Evolutionary conservation across 2,888 invertebrate species (phyloP).

Genomic region (Lithophane leautieri): DNA sequence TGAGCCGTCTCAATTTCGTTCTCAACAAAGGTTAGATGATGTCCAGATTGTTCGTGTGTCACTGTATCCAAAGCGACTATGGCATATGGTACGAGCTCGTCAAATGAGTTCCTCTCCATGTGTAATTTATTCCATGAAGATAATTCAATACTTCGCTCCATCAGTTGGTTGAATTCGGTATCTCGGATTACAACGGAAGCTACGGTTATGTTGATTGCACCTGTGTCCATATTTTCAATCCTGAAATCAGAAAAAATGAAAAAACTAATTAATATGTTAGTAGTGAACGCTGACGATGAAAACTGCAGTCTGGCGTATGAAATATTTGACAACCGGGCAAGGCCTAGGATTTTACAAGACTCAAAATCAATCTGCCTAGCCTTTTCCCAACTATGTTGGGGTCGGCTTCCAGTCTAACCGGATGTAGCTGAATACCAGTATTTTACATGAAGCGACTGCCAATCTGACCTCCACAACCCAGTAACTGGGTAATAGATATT

Average conservation of each 20-base stretch:
- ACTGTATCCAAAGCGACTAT: slow-evolving; percentile 86
- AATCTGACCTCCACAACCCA: no score
- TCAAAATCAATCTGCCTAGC: no score
- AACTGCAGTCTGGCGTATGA: background rate
- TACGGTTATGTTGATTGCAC: slow-evolving; percentile 92
- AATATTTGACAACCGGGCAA: background rate
- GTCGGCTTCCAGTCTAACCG: no score
- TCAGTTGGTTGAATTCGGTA: slow-evolving; percentile 91
- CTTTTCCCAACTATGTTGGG: no score
- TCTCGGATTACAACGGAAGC: slow-evolving; percentile 91
- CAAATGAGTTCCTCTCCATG: slow-evolving; percentile 92
- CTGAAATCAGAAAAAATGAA: slow-evolving; percentile 84
- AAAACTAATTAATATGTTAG: slow-evolving; percentile 13
- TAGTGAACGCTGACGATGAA: no score
- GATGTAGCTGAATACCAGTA: no score
- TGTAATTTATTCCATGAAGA: slow-evolving; percentile 92
- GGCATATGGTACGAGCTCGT: slow-evolving; percentile 89
- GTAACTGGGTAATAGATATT: no score
- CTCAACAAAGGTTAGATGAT: slow-evolving; percentile 89
- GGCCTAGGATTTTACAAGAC: no score
- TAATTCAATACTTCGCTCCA: slow-evolving; percentile 91
- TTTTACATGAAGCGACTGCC: no score
- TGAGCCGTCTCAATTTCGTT: slow-evolving; percentile 85
- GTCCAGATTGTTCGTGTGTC: slow-evolving; percentile 91
- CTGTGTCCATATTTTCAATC: slow-evolving; percentile 90